Evolutionary conservation across 2,888 invertebrate species (phyloP).

Genomic region (Protophormia terraenovae): DNA sequence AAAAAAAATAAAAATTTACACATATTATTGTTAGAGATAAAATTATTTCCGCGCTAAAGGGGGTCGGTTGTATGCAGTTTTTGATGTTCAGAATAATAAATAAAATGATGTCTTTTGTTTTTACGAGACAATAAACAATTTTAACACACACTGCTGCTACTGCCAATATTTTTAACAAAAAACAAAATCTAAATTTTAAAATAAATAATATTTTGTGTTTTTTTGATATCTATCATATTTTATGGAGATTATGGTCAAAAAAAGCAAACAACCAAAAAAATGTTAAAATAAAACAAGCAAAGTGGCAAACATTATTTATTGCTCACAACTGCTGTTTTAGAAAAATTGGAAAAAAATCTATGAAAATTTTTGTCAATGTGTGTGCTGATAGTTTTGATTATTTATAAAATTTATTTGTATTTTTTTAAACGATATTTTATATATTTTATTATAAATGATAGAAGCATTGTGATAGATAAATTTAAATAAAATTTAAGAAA

Average conservation of each 20-base stretch:
- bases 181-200: conserved; percentile 13
- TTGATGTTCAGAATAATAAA: conserved; percentile 10
- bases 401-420: neutral
- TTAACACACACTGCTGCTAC: neutral
- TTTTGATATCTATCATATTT: conserved; percentile 38
- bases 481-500: neutral
- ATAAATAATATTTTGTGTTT: conserved; percentile 27
- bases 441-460: neutral
- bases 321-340: conserved; percentile 43
- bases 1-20: neutral
- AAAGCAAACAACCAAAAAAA: conserved; percentile 7
- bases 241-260: conserved; percentile 54
- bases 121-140: conserved; percentile 35
- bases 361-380: neutral
- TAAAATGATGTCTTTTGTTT: conserved; percentile 4
- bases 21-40: neutral
- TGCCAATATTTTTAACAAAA: neutral
- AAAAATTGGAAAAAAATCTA: neutral
- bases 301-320: conserved; percentile 55
- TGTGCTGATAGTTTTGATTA: conserved; percentile 8
- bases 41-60: neutral
- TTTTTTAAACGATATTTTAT: neutral
- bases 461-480: neutral
- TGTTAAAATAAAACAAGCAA: conserved; percentile 36
- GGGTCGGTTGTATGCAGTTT: neutral